These are phyloP conservation scores for Orycteropus afer DNA, from an alignment of 2,113 vertebrate species.

Conservation along the genomic window DNA sequence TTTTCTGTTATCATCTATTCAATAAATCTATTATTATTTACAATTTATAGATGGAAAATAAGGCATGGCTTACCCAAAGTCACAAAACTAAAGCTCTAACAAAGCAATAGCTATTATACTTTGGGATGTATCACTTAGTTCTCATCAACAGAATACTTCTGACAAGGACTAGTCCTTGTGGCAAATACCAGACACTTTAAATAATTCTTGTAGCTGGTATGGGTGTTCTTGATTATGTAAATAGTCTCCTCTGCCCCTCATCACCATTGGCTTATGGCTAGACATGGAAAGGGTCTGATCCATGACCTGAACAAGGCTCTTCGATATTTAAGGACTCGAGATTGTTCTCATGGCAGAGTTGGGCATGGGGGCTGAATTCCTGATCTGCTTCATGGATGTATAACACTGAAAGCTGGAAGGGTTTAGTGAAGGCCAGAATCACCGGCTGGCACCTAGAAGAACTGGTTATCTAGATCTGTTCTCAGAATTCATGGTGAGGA, in stretches of 20 bases:
- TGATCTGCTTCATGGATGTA: background rate
- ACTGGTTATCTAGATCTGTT: background rate
- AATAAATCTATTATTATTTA: background rate
- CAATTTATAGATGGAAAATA: background rate
- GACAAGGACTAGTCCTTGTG: background rate
- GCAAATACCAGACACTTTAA: background rate
- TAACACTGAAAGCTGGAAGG: background rate
- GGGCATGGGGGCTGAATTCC: background rate
- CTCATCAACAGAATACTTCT: background rate
- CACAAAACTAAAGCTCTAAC: background rate
- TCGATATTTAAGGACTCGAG: background rate
- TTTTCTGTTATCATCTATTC: background rate
- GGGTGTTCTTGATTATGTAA: background rate
- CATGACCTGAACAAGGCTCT: background rate
- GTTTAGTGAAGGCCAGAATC: background rate
- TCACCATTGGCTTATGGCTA: background rate
- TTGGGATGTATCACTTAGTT: background rate
- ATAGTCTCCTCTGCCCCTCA: background rate
- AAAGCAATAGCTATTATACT: background rate
- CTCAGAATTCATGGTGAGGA: background rate
- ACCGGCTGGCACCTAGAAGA: too few relatives aligned
- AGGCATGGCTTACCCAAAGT: background rate
- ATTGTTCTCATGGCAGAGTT: background rate
- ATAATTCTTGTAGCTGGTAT: fast-evolving
- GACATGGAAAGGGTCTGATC: background rate